Percentiles rank a stretch among this genome's conserved stretches.
Evolutionary conservation across 1,140 invertebrate species (phyloP).

Genomic region (Bombus pascuorum): DNA sequence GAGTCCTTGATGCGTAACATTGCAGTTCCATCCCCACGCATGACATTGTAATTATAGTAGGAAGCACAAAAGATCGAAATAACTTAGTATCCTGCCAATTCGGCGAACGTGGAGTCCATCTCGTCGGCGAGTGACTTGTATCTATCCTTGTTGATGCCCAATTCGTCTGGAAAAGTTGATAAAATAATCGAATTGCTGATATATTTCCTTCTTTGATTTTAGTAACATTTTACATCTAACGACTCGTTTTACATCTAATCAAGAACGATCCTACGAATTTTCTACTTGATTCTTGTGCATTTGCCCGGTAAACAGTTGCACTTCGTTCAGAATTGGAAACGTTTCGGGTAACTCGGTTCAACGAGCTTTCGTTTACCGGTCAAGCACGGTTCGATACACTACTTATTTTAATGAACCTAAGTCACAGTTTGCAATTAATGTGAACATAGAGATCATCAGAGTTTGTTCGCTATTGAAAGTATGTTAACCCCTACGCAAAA

Average conservation of each 20-base stretch:
- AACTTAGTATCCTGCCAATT: slow-evolving; percentile 92
- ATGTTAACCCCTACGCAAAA: slow-evolving; percentile 39
- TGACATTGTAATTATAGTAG: slow-evolving; percentile 39
- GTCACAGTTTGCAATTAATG: slow-evolving; percentile 18
- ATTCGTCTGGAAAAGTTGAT: slow-evolving; percentile 90
- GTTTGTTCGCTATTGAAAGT: slow-evolving; percentile 25
- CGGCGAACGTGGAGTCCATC: slow-evolving; percentile 95
- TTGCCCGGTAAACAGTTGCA: slow-evolving; percentile 11
- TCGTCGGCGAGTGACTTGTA: slow-evolving; percentile 98
- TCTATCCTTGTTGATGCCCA: slow-evolving; percentile 99
- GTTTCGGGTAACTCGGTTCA: background rate
- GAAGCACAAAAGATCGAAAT: slow-evolving; percentile 43
- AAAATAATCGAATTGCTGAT: background rate
- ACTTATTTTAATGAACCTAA: slow-evolving; percentile 35
- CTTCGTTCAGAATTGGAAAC: background rate
- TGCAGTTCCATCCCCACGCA: slow-evolving; percentile 27
- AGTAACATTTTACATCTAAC: background rate
- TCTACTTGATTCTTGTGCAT: slow-evolving; percentile 18
- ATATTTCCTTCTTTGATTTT: too few relatives aligned
- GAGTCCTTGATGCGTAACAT: slow-evolving; percentile 9
- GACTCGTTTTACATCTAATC: slow-evolving; percentile 11
- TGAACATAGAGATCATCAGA: slow-evolving; percentile 1
- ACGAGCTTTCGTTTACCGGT: slow-evolving; percentile 13
- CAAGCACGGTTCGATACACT: slow-evolving; percentile 12
- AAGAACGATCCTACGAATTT: slow-evolving; percentile 29